Evolutionary conservation across 2,888 invertebrate genomes (phyloP), one percentile per base, ranked within the genome.

Genomic region (Melolontha melolontha): DNA sequence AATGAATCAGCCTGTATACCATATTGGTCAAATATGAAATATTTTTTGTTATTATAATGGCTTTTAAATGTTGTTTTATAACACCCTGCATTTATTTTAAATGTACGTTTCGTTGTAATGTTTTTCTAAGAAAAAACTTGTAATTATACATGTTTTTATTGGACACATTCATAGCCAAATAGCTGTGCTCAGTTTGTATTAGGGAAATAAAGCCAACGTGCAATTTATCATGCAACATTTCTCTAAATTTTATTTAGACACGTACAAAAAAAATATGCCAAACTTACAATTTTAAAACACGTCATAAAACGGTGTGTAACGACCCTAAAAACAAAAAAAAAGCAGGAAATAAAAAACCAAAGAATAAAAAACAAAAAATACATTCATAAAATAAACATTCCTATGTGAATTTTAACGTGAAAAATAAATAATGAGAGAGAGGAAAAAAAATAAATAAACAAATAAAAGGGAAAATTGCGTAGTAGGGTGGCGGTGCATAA

Each of bases 261-360:
- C 6, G 5, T 29, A 29, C 29, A 29, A 29, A 29, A 29, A 22
- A 50, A 50, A 49, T 17, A 50, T 11, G 16, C 57, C 44, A 27
- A 57, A 57, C 57, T 57, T 57, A 57, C 57, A 57, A 42, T 42
- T 39, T 72, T 72, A 76, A 72, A 74, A 75, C 63, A 76, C 75
- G 72, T 78, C 75, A 67, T 74, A 71, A 72, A 73, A 75, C 68
- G 74, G 74, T 54, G 74, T 75, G 73, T 78, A 78, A 57, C 75
- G 75, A 44, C 75, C 77, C 78, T 78, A 77, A 62, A 76, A 75
- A 74, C 65, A 64, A 66, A 75, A 70, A 73, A 68, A 70, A 71
- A 71, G 50, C 44, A 49, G 65, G 49, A 42, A 12, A 44, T 47
- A 54, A 64, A 64, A 63, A 70, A 72, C 42, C 51, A 47, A 22